Evolutionary conservation across 2,797 vertebrate genomes (phyloP).

Genomic region (Rhinogobio ventralis): DNA sequence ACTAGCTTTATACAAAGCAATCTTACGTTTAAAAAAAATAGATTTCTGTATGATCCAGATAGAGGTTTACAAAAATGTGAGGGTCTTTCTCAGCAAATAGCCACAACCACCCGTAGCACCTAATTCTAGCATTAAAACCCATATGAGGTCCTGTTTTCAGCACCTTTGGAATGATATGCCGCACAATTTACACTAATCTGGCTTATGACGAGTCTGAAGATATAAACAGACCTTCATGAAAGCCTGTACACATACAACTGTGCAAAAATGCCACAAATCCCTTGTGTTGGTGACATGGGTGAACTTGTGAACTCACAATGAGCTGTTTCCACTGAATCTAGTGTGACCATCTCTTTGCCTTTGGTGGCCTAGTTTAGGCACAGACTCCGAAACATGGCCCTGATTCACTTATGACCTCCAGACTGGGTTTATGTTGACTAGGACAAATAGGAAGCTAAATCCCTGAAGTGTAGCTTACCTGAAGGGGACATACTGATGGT

Average conservation of each 20-base stretch:
- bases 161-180: slow-evolving; percentile 67
- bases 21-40: background rate
- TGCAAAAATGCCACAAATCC: slow-evolving; percentile 68
- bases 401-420: slow-evolving; percentile 72
- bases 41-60: background rate
- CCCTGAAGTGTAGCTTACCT: slow-evolving; percentile 80
- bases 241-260: slow-evolving; percentile 67
- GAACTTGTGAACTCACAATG: slow-evolving; percentile 69
- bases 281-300: slow-evolving; percentile 68
- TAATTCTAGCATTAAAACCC: slow-evolving; percentile 67
- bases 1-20: background rate
- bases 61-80: background rate
- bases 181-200: slow-evolving; percentile 66
- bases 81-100: slow-evolving; percentile 61
- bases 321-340: slow-evolving; percentile 57
- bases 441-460: slow-evolving; percentile 81
- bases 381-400: slow-evolving; percentile 30
- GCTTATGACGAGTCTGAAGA: slow-evolving; percentile 61
- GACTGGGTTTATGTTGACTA: slow-evolving; percentile 72
- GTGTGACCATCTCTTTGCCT: slow-evolving; percentile 23
- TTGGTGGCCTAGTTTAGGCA: background rate
- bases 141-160: slow-evolving; percentile 62
- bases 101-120: slow-evolving; percentile 42
- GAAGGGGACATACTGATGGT: slow-evolving; percentile 71
- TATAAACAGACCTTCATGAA: slow-evolving; percentile 72